phyloP scores from a whole-genome alignment of 2,113 vertebrate genomes.

The Ctenodactylus gundi region DNA sequence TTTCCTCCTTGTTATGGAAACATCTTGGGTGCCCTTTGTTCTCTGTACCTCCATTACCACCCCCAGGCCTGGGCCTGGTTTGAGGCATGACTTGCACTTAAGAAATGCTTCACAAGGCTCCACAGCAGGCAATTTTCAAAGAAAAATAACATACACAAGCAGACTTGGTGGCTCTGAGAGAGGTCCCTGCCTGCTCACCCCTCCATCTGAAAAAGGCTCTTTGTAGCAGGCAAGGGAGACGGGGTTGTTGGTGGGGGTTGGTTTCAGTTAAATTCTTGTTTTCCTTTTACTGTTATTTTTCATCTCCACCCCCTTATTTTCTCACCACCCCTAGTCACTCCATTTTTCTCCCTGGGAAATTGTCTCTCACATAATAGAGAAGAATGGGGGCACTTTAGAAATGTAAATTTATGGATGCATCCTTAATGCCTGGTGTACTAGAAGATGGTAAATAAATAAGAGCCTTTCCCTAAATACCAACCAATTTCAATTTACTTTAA shows the following conservation, averaged over 20 bases:
- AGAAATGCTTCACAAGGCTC: slow-evolving; percentile 2
- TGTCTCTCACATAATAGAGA: slow-evolving; percentile 9
- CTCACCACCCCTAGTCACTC: slow-evolving; percentile 51
- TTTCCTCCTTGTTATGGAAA: neutral
- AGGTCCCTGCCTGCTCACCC: neutral
- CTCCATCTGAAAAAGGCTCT: slow-evolving; percentile 50
- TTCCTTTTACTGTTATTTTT: slow-evolving; percentile 51
- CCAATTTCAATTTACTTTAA: slow-evolving; percentile 20
- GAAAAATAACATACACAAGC: slow-evolving; percentile 37
- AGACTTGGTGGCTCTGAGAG: slow-evolving; percentile 23
- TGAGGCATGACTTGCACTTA: neutral
- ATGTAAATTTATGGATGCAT: slow-evolving; percentile 46
- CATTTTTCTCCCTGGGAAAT: slow-evolving; percentile 33
- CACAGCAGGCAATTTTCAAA: slow-evolving; percentile 40
- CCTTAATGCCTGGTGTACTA: neutral
- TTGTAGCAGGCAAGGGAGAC: slow-evolving; percentile 32
- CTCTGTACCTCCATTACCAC: neutral
- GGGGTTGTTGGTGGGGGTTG: neutral
- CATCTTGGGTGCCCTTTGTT: neutral
- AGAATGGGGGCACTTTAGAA: slow-evolving; percentile 45
- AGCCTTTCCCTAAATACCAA: slow-evolving; percentile 25
- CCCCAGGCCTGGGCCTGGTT: neutral
- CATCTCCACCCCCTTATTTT: slow-evolving; percentile 45
- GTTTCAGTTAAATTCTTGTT: slow-evolving; percentile 37
- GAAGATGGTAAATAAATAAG: slow-evolving; percentile 56